Percentiles rank a stretch among this genome's conserved stretches.
Evolutionary conservation across 1,140 invertebrate species (phyloP).

Genomic region (Saccostrea glomerata): DNA sequence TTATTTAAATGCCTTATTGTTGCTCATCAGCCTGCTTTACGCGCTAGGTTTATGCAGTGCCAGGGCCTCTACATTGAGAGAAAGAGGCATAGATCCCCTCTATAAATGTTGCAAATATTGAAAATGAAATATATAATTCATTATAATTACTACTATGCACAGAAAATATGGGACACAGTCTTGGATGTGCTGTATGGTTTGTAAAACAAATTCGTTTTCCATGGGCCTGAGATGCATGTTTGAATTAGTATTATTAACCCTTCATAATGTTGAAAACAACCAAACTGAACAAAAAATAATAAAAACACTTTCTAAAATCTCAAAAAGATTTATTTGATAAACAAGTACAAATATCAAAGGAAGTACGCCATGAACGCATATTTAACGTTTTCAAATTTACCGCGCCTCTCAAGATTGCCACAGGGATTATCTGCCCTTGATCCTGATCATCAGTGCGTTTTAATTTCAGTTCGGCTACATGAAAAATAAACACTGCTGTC

Average conservation of each 20-base stretch:
- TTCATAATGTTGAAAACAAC: not conserved
- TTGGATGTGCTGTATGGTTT: not conserved
- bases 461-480: not conserved
- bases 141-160: too few species aligned
- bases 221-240: not conserved
- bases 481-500: not conserved
- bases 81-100: too few species aligned
- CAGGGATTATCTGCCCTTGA: constrained; percentile 2
- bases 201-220: not conserved
- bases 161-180: too few species aligned
- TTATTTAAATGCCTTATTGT: too few species aligned
- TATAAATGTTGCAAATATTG: too few species aligned
- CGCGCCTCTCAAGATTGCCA: not conserved
- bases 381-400: not conserved
- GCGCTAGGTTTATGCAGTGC: too few species aligned
- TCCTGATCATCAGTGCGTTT: constrained; percentile 9
- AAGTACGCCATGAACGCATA: not conserved
- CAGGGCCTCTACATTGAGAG: too few species aligned
- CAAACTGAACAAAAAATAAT: not conserved
- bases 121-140: too few species aligned
- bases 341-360: not conserved
- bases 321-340: not conserved
- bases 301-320: not conserved
- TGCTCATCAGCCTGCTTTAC: too few species aligned
- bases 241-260: not conserved